Conservation (phyloP, 2,113 vertebrate genomes). For the Pontoporia blainvillei region DNA sequence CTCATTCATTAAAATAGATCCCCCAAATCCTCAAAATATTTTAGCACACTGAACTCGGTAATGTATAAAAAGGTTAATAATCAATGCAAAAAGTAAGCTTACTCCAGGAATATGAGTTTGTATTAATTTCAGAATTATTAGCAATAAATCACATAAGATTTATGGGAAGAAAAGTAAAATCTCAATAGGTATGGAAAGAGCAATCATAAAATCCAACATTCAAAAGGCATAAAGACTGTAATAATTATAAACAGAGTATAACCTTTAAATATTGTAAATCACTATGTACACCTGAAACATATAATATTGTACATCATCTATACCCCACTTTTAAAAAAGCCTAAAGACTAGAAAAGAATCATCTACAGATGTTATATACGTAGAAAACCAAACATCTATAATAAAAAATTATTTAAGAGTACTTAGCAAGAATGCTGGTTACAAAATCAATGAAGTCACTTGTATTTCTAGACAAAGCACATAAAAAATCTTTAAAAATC, state of each 20-base stretch:
- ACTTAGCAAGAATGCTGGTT: background rate
- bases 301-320: background rate
- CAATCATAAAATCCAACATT: conserved; percentile 12
- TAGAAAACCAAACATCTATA: background rate
- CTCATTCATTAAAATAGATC: background rate
- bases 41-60: background rate
- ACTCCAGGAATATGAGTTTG: background rate
- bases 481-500: background rate
- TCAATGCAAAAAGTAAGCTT: background rate
- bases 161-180: background rate
- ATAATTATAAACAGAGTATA: background rate
- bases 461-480: conserved; percentile 27
- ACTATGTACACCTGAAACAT: background rate
- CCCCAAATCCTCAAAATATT: background rate
- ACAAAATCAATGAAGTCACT: background rate
- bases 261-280: background rate
- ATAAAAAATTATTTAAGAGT: background rate
- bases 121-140: background rate
- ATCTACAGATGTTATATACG: background rate
- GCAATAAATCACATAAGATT: background rate
- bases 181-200: background rate
- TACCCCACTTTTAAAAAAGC: background rate
- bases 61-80: background rate
- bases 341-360: background rate
- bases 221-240: background rate